Evolutionary conservation across 2,113 vertebrate genomes (phyloP).

Genomic region (Piprites chloris): DNA sequence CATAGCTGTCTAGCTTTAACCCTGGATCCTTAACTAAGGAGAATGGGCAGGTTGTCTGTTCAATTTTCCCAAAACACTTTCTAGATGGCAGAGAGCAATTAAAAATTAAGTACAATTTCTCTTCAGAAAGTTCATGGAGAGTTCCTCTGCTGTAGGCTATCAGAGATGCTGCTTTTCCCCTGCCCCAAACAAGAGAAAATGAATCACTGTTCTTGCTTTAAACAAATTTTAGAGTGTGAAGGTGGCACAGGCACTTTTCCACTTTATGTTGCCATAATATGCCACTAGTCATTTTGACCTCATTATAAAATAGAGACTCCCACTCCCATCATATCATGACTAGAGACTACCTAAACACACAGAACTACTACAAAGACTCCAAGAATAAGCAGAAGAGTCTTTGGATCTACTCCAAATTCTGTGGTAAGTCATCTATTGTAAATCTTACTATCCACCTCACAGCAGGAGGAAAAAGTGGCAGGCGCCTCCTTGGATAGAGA

Average conservation of each 20-base stretch:
- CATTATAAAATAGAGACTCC: background rate
- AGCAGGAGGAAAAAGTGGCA: background rate
- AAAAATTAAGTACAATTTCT: background rate
- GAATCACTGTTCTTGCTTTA: background rate
- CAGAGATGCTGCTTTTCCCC: background rate
- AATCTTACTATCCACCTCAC: background rate
- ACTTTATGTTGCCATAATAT: background rate
- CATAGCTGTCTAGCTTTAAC: background rate
- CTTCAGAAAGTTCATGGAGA: background rate
- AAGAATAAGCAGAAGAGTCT: background rate
- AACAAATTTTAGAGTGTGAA: background rate
- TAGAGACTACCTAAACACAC: background rate
- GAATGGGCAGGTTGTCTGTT: background rate
- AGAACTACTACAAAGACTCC: background rate
- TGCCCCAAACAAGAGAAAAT: background rate
- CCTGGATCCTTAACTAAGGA: background rate
- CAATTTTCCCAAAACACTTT: background rate
- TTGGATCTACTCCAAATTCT: background rate
- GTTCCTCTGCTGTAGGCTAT: background rate
- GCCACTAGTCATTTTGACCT: background rate
- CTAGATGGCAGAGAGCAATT: background rate
- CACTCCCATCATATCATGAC: background rate
- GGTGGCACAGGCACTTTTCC: background rate
- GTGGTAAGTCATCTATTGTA: background rate
- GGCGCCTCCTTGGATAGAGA: background rate